Conservation (phyloP, 30 jellyfish, hydroid and myxozoan species). For the Chironex yamaguchii region DNA sequence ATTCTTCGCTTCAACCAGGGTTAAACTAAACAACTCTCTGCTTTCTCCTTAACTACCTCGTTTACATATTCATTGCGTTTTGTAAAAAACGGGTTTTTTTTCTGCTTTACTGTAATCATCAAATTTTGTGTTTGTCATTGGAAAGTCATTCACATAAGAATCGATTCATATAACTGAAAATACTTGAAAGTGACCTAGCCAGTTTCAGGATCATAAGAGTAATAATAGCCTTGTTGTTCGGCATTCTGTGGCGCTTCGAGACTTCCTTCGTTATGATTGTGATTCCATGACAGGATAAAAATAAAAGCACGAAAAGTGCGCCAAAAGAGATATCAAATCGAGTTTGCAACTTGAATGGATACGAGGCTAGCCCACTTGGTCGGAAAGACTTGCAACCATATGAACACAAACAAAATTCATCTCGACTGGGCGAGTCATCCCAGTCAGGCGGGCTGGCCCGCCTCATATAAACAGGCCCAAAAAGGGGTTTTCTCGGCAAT, state of each 20-base stretch:
- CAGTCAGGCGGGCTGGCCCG: too few species aligned
- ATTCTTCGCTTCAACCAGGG: slow-evolving; percentile 55
- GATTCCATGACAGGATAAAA: too few species aligned
- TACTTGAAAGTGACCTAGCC: slow-evolving; percentile 32
- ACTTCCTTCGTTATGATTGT: too few species aligned
- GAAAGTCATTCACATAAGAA: slow-evolving; percentile 7
- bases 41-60: slow-evolving; percentile 30
- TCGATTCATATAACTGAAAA: slow-evolving; percentile 24
- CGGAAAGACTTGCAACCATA: too few species aligned
- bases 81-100: slow-evolving; percentile 23
- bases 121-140: slow-evolving; percentile 17
- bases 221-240: slow-evolving; percentile 18
- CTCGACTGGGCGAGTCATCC: too few species aligned
- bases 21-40: slow-evolving; percentile 11
- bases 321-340: too few species aligned
- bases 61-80: slow-evolving; percentile 9
- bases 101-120: slow-evolving; percentile 43
- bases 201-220: slow-evolving; percentile 20
- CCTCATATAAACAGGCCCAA: too few species aligned
- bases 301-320: too few species aligned
- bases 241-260: background rate
- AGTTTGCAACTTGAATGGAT: too few species aligned
- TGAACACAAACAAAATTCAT: too few species aligned
- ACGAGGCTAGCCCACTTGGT: too few species aligned
- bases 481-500: too few species aligned